phyloP scores from a whole-genome alignment of 2,113 vertebrate genomes.

The Garra rufa region DNA sequence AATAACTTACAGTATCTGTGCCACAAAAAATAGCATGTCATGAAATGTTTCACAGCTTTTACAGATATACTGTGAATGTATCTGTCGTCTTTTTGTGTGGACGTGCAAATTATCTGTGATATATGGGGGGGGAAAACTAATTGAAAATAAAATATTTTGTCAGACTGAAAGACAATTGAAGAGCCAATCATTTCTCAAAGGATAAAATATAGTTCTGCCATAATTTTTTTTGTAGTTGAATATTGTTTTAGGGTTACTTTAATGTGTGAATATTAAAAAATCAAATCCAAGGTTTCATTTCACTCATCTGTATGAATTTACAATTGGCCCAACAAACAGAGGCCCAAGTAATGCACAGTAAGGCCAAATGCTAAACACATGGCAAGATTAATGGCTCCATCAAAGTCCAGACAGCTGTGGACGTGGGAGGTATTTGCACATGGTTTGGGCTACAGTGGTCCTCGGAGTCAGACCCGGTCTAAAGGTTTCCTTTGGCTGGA shows the following conservation, averaged over 20 bases:
- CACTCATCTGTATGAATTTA: not conserved
- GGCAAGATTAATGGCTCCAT: conserved; percentile 14
- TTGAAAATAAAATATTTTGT: not conserved
- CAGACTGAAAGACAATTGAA: not conserved
- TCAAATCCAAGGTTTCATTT: not conserved
- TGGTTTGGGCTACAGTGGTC: conserved; percentile 41
- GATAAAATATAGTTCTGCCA: not conserved
- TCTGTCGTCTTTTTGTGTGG: not conserved
- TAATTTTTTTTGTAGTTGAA: not conserved
- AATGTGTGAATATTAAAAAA: not conserved
- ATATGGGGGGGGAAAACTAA: not conserved
- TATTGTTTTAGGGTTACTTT: not conserved
- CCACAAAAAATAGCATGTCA: not conserved
- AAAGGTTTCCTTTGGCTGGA: conserved; percentile 59
- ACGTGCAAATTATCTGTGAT: not conserved
- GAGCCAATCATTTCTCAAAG: not conserved
- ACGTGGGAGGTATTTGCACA: not conserved
- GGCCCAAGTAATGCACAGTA: not conserved
- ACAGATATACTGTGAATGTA: not conserved
- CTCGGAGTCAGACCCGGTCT: conserved; percentile 41
- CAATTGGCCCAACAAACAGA: not conserved
- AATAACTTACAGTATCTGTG: not conserved
- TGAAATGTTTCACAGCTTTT: not conserved
- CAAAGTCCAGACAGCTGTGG: not conserved
- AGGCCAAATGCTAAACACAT: not conserved